These are phyloP conservation scores for Sylvicola cinctus DNA, from an alignment of 2,888 invertebrate genomes.

Conservation along the genomic window DNA sequence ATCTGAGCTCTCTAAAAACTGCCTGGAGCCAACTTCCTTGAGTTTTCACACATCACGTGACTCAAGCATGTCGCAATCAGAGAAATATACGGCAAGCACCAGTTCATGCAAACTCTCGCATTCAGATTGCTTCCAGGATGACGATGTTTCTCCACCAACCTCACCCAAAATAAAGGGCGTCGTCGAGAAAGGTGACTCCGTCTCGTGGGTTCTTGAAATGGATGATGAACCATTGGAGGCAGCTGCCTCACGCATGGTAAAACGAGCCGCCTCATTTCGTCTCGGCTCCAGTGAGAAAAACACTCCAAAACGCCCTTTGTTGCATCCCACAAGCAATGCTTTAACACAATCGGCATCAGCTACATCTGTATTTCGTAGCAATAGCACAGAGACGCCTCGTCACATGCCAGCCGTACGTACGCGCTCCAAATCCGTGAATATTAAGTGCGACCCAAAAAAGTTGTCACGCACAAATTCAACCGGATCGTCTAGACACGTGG, in stretches of 20 bases:
- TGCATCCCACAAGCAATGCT: conserved; percentile 20
- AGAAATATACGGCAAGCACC: not conserved
- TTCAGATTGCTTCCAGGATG: conserved; percentile 13
- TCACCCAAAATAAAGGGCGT: conserved; percentile 64
- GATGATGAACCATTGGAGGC: conserved; percentile 49
- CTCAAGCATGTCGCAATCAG: conserved; percentile 6
- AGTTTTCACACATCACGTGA: not conserved
- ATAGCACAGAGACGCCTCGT: conserved; percentile 18
- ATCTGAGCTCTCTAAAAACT: conserved; percentile 16
- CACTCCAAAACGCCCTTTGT: not conserved
- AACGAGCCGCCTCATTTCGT: conserved; percentile 43
- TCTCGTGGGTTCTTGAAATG: conserved; percentile 70
- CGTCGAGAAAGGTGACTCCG: conserved; percentile 68
- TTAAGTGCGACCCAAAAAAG: conserved; percentile 12
- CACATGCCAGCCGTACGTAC: conserved; percentile 15
- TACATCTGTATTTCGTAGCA: conserved; percentile 21
- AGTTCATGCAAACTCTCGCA: not conserved
- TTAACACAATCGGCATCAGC: conserved; percentile 30
- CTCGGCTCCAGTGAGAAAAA: conserved; percentile 17
- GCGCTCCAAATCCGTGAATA: conserved; percentile 26
- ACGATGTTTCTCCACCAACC: conserved; percentile 34
- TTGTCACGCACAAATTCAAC: conserved; percentile 11
- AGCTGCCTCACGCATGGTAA: conserved; percentile 45
- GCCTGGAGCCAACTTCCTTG: too few species aligned
- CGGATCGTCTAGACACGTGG: not conserved